A percentile compares a stretch with the other conserved stretches of the same genome.
phyloP scores from a whole-genome alignment of 2,113 vertebrate genomes.

The Nycticebus coucang region DNA sequence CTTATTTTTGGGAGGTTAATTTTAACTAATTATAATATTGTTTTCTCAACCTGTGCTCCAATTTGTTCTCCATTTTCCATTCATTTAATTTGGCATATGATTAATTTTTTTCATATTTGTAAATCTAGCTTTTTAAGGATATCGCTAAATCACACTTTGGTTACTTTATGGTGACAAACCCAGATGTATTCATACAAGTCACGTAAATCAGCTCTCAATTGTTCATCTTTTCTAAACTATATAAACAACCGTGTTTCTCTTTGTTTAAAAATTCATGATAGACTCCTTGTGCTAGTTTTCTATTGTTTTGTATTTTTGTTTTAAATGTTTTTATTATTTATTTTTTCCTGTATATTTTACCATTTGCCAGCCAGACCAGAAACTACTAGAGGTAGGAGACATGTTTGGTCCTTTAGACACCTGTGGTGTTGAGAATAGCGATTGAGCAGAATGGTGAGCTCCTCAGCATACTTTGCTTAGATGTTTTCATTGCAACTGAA shows the following conservation, averaged over 20 bases:
- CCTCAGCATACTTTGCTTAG: background rate
- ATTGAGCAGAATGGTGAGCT: background rate
- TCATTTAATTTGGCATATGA: constrained; percentile 13
- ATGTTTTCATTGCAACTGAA: background rate
- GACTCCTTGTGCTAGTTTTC: background rate
- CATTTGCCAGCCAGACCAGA: background rate
- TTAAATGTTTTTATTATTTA: background rate
- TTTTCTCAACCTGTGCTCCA: background rate
- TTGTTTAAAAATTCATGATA: constrained; percentile 14
- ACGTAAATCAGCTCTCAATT: background rate
- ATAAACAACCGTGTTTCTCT: background rate
- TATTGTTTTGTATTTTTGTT: constrained; percentile 13
- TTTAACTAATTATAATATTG: background rate
- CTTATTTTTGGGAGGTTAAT: background rate
- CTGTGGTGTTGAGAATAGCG: background rate
- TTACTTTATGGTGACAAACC: background rate
- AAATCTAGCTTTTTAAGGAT: background rate
- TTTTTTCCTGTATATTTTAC: constrained; percentile 33
- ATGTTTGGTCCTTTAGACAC: background rate
- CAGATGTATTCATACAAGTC: background rate
- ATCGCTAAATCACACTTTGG: background rate
- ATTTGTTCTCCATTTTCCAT: constrained; percentile 13
- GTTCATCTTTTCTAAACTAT: constrained; percentile 2
- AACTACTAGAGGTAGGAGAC: background rate
- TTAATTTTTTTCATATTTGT: constrained; percentile 35